Evolutionary conservation across 2,113 vertebrate genomes (phyloP).

Genomic region (Odontesthes bonariensis): DNA sequence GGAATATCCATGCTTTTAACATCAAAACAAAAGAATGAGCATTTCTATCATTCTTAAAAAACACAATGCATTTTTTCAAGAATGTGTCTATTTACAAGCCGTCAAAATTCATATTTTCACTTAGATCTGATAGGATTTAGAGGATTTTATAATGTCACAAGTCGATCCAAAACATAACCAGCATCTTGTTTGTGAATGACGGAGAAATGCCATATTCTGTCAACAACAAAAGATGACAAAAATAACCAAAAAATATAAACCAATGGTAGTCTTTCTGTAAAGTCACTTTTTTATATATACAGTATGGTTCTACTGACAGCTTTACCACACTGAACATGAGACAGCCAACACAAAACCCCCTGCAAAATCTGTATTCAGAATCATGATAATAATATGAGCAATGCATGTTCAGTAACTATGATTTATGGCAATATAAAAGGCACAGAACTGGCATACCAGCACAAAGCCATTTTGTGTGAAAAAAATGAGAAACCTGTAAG

Average conservation of each 20-base stretch:
- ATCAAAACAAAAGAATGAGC: slow-evolving; percentile 35
- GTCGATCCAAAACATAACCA: slow-evolving; percentile 2
- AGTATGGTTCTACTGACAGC: slow-evolving; percentile 14
- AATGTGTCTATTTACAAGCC: slow-evolving; percentile 4
- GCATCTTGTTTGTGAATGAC: slow-evolving; percentile 53
- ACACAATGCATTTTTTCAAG: slow-evolving; percentile 4
- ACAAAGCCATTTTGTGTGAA: slow-evolving; percentile 79
- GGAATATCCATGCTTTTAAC: slow-evolving; percentile 66
- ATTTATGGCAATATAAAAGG: slow-evolving; percentile 44
- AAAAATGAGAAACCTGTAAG: slow-evolving; percentile 80
- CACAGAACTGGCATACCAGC: slow-evolving; percentile 90
- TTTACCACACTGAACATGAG: slow-evolving; percentile 54
- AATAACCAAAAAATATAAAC: slow-evolving; percentile 45
- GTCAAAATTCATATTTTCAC: not conserved
- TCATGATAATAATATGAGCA: slow-evolving; percentile 77
- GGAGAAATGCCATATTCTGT: slow-evolving; percentile 51
- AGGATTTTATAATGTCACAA: slow-evolving; percentile 5
- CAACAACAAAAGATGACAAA: slow-evolving; percentile 8
- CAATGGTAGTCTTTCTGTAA: slow-evolving; percentile 3
- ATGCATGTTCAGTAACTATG: slow-evolving; percentile 58
- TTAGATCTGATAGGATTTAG: not conserved
- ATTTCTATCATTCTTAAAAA: slow-evolving; percentile 68
- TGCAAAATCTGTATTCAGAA: slow-evolving; percentile 56
- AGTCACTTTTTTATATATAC: slow-evolving; percentile 22
- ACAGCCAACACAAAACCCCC: slow-evolving; percentile 49